Conservation (phyloP, 2,888 invertebrate genomes). For the Hypena proboscidalis region DNA sequence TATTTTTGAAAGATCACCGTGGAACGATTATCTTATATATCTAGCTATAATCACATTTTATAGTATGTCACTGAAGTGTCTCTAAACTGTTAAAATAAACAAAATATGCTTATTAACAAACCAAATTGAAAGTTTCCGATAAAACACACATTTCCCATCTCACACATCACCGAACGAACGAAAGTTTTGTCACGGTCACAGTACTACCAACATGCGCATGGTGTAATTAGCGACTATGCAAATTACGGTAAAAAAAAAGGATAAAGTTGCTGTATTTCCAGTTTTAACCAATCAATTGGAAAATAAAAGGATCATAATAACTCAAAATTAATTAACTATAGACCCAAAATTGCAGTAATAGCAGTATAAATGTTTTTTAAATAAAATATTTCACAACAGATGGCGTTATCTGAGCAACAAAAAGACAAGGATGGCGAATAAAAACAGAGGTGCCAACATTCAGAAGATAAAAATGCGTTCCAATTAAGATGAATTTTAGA, state of each 20-base stretch:
- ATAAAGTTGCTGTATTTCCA: no score
- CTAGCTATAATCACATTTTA: conserved; percentile 19
- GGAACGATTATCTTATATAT: conserved; percentile 30
- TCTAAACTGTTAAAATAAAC: conserved; percentile 27
- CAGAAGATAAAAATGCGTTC: conserved; percentile 30
- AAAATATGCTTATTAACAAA: conserved; percentile 39
- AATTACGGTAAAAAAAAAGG: no score
- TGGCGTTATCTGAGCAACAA: conserved; percentile 34
- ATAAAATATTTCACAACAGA: conserved; percentile 30
- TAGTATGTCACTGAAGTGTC: conserved; percentile 14
- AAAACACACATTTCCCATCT: conserved; percentile 60
- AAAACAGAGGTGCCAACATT: conserved; percentile 21
- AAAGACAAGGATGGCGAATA: conserved; percentile 1
- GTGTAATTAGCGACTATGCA: conserved; percentile 32
- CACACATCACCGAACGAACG: conserved; percentile 66
- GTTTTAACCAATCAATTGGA: no score
- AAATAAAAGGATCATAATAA: no score
- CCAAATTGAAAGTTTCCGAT: conserved; percentile 36
- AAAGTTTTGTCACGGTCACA: conserved; percentile 72
- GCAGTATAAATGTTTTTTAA: not conserved
- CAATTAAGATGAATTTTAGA: no score
- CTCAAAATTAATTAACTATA: not conserved
- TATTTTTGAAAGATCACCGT: conserved; percentile 54
- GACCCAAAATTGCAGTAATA: not conserved
- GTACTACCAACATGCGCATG: conserved; percentile 53